These are phyloP conservation scores for Sepiola atlantica DNA, from an alignment of 2,888 invertebrate genomes.

Conservation along the genomic window DNA sequence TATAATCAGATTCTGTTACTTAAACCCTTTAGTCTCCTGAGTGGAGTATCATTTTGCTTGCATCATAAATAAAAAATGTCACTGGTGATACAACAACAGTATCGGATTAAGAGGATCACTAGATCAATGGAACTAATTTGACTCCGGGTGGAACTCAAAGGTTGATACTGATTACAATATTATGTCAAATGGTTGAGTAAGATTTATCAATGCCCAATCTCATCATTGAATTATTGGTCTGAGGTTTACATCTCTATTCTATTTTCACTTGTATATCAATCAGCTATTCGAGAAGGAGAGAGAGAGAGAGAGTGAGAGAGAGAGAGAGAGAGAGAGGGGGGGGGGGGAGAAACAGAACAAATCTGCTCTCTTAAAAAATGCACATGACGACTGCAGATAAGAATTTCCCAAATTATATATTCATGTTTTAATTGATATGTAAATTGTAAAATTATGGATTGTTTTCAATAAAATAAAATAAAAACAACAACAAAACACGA, in stretches of 20 bases:
- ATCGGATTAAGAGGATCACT: slow-evolving; percentile 15
- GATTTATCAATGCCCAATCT: not conserved
- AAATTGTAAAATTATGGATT: too few species aligned
- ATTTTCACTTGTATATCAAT: not conserved
- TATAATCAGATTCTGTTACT: not conserved
- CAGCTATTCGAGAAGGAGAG: too few species aligned
- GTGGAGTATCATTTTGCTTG: not conserved
- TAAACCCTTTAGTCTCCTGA: not conserved
- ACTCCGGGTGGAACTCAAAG: not conserved
- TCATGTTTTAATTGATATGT: too few species aligned
- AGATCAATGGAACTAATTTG: slow-evolving; percentile 20
- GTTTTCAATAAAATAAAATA: too few species aligned
- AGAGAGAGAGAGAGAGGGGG: too few species aligned
- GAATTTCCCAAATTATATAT: not conserved
- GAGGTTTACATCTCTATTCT: not conserved
- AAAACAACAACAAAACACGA: too few species aligned
- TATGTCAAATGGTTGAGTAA: slow-evolving; percentile 32
- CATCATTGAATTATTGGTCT: not conserved
- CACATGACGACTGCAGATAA: not conserved
- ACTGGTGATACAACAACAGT: not conserved
- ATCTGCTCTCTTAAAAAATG: not conserved
- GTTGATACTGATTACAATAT: not conserved
- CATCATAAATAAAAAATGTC: not conserved
- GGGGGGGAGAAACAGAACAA: not conserved
- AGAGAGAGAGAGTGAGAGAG: too few species aligned